Percentiles rank a stretch among this genome's conserved stretches.
Conservation (phyloP, 23 tunicate species). For the Halocynthia aurantium region DNA sequence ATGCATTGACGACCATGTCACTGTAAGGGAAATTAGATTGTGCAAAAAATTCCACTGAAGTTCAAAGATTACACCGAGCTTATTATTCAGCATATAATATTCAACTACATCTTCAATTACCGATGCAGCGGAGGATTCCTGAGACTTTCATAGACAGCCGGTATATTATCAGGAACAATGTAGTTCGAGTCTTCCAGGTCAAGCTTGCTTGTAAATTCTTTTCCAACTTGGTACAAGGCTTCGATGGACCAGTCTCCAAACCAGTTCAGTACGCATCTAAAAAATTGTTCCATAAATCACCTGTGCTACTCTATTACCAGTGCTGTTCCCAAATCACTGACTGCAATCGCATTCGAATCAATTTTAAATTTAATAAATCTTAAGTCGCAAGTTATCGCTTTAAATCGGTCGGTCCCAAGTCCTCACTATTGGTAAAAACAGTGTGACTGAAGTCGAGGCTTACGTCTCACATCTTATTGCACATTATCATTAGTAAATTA, state of each 20-base stretch:
- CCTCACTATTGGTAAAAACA: no score
- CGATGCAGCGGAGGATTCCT: constrained; percentile 74
- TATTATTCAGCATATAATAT: not conserved
- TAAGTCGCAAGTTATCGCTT: no score
- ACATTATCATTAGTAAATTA: no score
- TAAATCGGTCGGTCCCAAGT: no score
- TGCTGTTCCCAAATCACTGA: no score
- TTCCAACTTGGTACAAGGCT: constrained; percentile 95
- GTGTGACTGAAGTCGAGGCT: no score
- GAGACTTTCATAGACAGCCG: constrained; percentile 59
- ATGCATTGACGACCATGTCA: constrained; percentile 84
- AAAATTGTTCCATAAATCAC: not conserved
- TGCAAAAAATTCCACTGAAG: no score
- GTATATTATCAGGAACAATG: constrained; percentile 62
- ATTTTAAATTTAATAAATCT: no score
- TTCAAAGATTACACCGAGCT: not conserved
- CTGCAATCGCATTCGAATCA: no score
- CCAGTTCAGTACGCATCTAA: constrained; percentile 97
- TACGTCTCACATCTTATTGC: no score
- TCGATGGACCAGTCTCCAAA: constrained; percentile 99
- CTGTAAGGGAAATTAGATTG: constrained; percentile 24
- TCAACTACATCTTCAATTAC: not conserved
- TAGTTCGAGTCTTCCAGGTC: constrained; percentile 88
- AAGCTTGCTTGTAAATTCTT: constrained; percentile 87
- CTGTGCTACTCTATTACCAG: no score